A percentile compares a stretch with the other conserved stretches of the same genome.
Evolutionary conservation across 64 coral and sea anemone genomes (phyloP).

Genomic region (Pachyseris speciosa): DNA sequence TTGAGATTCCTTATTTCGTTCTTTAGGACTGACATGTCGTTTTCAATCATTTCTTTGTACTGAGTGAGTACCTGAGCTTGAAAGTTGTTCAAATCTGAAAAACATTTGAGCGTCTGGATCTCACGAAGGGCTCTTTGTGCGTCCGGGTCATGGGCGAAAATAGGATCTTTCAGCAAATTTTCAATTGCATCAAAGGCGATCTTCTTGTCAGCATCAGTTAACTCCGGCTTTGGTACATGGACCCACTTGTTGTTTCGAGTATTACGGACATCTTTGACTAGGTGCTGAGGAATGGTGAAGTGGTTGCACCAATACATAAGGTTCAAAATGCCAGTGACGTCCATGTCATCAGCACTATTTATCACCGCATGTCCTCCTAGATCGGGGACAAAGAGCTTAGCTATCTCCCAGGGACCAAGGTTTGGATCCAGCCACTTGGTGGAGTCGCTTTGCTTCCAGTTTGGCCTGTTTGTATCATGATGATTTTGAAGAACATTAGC

Average conservation of each 20-base stretch:
- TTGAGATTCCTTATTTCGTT: neutral
- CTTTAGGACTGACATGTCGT: neutral
- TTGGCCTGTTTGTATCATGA: neutral
- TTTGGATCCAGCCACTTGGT: too few species aligned
- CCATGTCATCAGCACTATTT: conserved; percentile 9
- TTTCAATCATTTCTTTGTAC: neutral
- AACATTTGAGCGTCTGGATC: neutral
- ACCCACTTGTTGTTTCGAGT: too few species aligned
- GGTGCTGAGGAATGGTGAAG: conserved; percentile 9
- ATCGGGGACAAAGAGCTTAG: too few species aligned
- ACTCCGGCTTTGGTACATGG: too few species aligned
- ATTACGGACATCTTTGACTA: conserved; percentile 13
- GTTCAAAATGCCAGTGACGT: conserved; percentile 56
- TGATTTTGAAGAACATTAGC: neutral
- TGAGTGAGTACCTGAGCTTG: neutral
- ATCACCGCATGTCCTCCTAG: neutral
- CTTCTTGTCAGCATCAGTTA: neutral
- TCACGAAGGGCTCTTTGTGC: neutral
- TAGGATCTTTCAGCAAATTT: conserved; percentile 45
- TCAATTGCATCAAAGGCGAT: conserved; percentile 37
- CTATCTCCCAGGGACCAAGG: too few species aligned
- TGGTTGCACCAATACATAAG: too few species aligned
- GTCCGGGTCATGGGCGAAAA: neutral
- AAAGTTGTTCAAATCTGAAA: neutral
- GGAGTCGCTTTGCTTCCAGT: too few species aligned